Evolutionary conservation across 2,888 invertebrate genomes (phyloP), one percentile per base, ranked within the genome.

Genomic region (Agriopis leucophaearia): DNA sequence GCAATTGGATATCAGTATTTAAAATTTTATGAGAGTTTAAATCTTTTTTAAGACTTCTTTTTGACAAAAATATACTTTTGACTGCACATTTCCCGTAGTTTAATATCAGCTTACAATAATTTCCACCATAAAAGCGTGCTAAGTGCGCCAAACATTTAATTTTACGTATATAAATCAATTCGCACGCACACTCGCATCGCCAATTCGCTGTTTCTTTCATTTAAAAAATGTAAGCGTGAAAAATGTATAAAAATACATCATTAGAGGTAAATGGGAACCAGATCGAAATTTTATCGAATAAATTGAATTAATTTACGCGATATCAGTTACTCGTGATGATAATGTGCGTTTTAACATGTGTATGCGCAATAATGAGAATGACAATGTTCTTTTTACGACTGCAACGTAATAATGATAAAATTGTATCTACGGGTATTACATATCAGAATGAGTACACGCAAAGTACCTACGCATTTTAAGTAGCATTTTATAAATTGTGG

Each of bases 131-230:
- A 16, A 54, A 15, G 6, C 16, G 38, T 42, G 42, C 18, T 6
- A 40, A 16, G 10, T 16, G 16, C 16, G 2, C 52, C 13, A 15
- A 6, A 16, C 10, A 16, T 27, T 42, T 7, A 50, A 59, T 42
- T 59, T 59, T 50, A 59, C 40, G 59, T 58, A 3, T 10, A n/a
- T 48, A 59, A 59, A 59, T 59, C 59, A 59, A 60, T 69, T 69
- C 66, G 62, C 66, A 59, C 66, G 62, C 66, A 59, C 71, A 70
- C 13, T 88, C 88, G 90, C 90, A 80, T 80, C 64, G 87, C 88
- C 74, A 83, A 84, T 86, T 87, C 88, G 87, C 88, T 68, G 44
- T 38, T 60, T 48, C 5, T 35, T 61, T 47, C 10, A 71, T 27
- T 27, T 65, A 58, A 42, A 72, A 72, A 75, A 62, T 61, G 50